These are phyloP conservation scores for Mastomys natalensis DNA, from an alignment of 2,113 vertebrate genomes.

Conservation along the genomic window DNA sequence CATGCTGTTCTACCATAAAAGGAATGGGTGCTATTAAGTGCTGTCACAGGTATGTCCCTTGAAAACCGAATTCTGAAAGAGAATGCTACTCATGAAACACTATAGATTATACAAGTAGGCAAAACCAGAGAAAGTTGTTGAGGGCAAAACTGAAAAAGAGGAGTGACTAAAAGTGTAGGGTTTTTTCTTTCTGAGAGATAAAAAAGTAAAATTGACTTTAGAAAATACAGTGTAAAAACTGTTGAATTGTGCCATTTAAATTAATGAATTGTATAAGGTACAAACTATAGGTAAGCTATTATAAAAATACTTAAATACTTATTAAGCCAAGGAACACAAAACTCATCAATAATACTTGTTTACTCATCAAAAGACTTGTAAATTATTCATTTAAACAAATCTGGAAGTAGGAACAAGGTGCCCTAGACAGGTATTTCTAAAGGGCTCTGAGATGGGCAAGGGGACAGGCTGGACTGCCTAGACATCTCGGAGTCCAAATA, in stretches of 20 bases:
- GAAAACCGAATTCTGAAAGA: background rate
- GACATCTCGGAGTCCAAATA: background rate
- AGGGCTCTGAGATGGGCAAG: background rate
- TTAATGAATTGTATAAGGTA: background rate
- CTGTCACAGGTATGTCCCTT: background rate
- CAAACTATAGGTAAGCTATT: background rate
- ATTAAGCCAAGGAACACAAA: background rate
- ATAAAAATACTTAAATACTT: background rate
- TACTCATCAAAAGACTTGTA: conserved; percentile 1
- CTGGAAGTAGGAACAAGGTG: background rate
- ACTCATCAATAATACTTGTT: background rate
- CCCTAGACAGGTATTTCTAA: background rate
- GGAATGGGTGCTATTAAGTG: background rate
- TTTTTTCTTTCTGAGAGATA: background rate
- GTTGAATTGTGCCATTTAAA: background rate
- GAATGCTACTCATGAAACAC: background rate
- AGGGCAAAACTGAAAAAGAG: background rate
- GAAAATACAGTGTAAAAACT: background rate
- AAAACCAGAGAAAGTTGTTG: background rate
- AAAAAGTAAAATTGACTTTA: background rate
- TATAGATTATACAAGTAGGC: background rate
- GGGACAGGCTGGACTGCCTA: too few species aligned
- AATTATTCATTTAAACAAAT: background rate
- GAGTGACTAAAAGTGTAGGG: background rate
- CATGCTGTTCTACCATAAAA: background rate